Evolutionary conservation across 2,113 vertebrate genomes (phyloP).

Genomic region (Cynopterus brachyotis): DNA sequence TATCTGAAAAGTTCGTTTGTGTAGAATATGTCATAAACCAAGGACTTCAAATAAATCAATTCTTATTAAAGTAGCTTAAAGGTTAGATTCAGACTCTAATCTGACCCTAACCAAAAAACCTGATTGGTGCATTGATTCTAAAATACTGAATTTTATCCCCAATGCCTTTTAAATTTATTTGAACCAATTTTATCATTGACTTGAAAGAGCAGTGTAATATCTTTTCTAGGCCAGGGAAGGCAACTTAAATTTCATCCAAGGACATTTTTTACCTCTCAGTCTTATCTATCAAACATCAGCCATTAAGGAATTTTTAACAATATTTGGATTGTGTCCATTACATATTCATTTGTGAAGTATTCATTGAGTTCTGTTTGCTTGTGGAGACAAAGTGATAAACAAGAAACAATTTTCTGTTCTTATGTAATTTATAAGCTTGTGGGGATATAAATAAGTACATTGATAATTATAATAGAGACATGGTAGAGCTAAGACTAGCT

Average conservation of each 20-base stretch:
- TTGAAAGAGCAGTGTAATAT: background rate
- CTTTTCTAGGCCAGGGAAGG: background rate
- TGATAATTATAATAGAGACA: background rate
- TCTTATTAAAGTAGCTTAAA: background rate
- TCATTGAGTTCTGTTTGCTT: background rate
- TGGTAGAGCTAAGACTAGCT: background rate
- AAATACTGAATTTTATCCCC: background rate
- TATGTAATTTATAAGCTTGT: background rate
- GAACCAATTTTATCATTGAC: background rate
- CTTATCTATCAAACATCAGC: background rate
- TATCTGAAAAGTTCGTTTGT: background rate
- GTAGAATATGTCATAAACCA: background rate
- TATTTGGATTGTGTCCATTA: background rate
- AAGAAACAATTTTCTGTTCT: background rate
- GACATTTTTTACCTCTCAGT: conserved; percentile 38
- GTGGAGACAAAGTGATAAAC: background rate
- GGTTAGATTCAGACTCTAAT: conserved; percentile 3
- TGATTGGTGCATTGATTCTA: background rate
- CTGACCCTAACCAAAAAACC: background rate
- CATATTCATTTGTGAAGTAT: background rate
- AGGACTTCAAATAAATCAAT: conserved; percentile 17
- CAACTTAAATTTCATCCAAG: background rate
- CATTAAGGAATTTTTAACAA: conserved; percentile 1
- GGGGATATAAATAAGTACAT: background rate
- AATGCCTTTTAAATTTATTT: conserved; percentile 5